These are phyloP conservation scores for Troilus luridus DNA, from an alignment of 2,888 invertebrate genomes.

Conservation along the genomic window DNA sequence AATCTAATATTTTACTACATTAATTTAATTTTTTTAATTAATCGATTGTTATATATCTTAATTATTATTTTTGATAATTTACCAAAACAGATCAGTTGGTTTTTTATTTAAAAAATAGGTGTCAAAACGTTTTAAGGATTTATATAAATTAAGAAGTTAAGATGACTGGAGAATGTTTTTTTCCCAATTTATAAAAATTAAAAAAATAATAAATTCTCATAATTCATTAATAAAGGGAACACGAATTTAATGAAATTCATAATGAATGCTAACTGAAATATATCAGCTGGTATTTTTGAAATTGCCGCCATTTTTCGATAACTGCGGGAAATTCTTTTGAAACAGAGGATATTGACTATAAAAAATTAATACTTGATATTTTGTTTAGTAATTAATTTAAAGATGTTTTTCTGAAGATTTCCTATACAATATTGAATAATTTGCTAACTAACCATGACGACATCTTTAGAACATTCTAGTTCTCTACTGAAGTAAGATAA, in stretches of 20 bases:
- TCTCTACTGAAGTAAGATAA: not conserved
- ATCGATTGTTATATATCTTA: too few species aligned
- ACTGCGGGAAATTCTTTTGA: not conserved
- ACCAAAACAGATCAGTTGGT: too few species aligned
- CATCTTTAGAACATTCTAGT: conserved; percentile 11
- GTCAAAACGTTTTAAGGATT: too few species aligned
- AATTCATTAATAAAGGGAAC: not conserved
- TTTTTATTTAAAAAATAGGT: too few species aligned
- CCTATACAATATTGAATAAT: not conserved
- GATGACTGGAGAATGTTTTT: too few species aligned
- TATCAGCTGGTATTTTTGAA: conserved; percentile 18
- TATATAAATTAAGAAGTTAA: too few species aligned
- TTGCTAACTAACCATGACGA: not conserved
- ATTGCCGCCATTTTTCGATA: not conserved
- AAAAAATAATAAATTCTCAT: too few species aligned
- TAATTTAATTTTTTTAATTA: too few species aligned
- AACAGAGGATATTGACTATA: not conserved
- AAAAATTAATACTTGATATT: not conserved
- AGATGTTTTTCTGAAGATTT: not conserved
- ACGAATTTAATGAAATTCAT: not conserved
- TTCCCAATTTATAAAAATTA: too few species aligned
- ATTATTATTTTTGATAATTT: too few species aligned
- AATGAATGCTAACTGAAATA: not conserved
- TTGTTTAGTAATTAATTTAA: not conserved
- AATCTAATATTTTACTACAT: too few species aligned